These are phyloP conservation scores for Mesorhabditis sp. DNA, from an alignment of 2,888 invertebrate genomes.

Conservation along the genomic window DNA sequence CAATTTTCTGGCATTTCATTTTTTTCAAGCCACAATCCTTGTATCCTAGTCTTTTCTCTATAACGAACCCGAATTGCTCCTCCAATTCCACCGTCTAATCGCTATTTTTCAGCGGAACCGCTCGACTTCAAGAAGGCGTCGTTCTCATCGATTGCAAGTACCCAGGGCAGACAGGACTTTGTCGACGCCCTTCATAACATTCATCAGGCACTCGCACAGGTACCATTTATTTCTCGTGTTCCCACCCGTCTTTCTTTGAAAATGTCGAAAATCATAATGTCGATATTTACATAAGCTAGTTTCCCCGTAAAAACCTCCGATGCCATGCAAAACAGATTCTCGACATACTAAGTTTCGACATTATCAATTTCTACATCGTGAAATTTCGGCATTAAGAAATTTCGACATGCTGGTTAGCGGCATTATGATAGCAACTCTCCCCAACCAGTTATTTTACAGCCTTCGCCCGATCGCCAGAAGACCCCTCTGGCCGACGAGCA, in stretches of 20 bases:
- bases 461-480: neutral
- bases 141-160: neutral
- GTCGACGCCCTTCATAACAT: neutral
- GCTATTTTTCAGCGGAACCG: neutral
- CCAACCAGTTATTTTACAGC: slow-evolving; percentile 1
- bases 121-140: slow-evolving; percentile 4
- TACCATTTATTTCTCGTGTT: neutral
- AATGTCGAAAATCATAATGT: too few species aligned
- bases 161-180: neutral
- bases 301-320: too few species aligned
- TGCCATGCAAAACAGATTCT: too few species aligned
- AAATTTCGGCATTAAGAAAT: too few species aligned
- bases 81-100: too few species aligned
- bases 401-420: too few species aligned
- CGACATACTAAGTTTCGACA: too few species aligned
- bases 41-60: neutral
- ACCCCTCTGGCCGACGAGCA: neutral
- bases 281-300: too few species aligned
- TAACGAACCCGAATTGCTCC: too few species aligned
- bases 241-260: too few species aligned
- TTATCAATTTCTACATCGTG: too few species aligned
- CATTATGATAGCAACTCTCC: neutral
- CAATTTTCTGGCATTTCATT: neutral
- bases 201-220: slow-evolving; percentile 2
- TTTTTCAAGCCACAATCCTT: neutral